A percentile compares a stretch with the other conserved stretches of the same genome.
Conservation (phyloP, 2,113 vertebrate genomes). For the Syrmaticus mikado region DNA sequence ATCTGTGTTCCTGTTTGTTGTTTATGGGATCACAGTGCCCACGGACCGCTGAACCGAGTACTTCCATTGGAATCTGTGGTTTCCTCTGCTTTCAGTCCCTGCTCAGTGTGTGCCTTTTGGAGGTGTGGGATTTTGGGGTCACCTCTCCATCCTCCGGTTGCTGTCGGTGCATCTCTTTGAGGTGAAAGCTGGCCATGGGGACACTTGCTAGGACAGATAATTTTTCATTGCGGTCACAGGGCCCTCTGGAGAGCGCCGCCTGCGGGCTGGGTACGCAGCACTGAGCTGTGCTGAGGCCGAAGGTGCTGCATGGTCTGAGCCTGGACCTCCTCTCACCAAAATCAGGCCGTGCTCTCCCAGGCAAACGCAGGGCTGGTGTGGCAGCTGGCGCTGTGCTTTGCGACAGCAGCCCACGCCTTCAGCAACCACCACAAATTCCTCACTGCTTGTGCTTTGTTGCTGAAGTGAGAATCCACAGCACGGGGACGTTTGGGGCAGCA, state of each 20-base stretch:
- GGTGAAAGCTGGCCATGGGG: neutral
- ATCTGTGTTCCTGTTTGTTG: constrained; percentile 51
- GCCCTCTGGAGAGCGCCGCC: neutral
- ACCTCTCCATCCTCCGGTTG: neutral
- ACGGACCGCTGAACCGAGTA: constrained; percentile 19
- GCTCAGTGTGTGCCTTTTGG: neutral
- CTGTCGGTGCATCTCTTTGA: neutral
- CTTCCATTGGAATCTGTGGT: neutral
- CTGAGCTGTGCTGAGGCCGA: too few species aligned
- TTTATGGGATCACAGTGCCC: constrained; percentile 33
- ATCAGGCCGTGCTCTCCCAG: neutral
- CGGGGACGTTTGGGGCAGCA: constrained; percentile 25
- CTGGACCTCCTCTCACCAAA: fast-evolving
- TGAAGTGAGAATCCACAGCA: constrained; percentile 30
- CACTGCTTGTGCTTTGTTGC: constrained; percentile 33
- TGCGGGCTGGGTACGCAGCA: too few species aligned
- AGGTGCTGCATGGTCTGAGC: neutral
- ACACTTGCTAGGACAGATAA: neutral
- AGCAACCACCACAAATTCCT: constrained; percentile 2
- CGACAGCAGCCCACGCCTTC: neutral
- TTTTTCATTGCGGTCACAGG: neutral
- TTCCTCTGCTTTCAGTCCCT: constrained; percentile 38
- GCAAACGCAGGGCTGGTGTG: neutral
- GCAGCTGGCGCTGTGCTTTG: neutral
- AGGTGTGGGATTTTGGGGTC: neutral